Evolutionary conservation across 1,140 invertebrate species (phyloP).

Genomic region (Nephila pilipes): DNA sequence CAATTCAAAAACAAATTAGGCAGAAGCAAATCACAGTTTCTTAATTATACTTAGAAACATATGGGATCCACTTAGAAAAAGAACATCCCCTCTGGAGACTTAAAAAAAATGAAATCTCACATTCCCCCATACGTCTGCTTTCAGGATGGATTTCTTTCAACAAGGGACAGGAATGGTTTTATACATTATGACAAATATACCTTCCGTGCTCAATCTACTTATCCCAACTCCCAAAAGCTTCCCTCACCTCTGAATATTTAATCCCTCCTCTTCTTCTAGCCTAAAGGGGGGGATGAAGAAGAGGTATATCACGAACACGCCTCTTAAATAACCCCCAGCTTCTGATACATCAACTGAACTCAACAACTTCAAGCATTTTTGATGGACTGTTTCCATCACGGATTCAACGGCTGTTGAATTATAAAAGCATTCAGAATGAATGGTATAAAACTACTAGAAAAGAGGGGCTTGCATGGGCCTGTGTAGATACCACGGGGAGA

Average conservation of each 20-base stretch:
- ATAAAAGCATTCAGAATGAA: slow-evolving; percentile 63
- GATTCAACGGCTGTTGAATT: slow-evolving; percentile 69
- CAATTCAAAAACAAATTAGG: too few species aligned
- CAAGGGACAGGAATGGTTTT: slow-evolving; percentile 14
- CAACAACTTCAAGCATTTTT: slow-evolving; percentile 54
- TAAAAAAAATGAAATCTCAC: neutral
- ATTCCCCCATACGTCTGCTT: neutral
- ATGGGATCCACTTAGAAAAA: neutral
- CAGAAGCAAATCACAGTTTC: too few species aligned
- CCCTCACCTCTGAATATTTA: slow-evolving; percentile 66
- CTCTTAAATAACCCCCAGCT: slow-evolving; percentile 17
- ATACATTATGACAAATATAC: slow-evolving; percentile 62
- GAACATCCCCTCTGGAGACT: neutral
- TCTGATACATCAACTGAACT: slow-evolving; percentile 38
- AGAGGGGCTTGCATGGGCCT: neutral
- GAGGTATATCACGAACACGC: neutral
- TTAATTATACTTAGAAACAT: too few species aligned
- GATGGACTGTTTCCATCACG: slow-evolving; percentile 60
- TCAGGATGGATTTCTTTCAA: slow-evolving; percentile 49
- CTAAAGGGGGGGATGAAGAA: neutral
- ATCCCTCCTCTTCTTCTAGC: slow-evolving; percentile 41
- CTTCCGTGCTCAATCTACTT: slow-evolving; percentile 56
- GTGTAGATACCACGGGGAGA: slow-evolving; percentile 45
- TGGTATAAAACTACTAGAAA: neutral
- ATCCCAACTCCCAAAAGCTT: slow-evolving; percentile 14